A percentile compares a stretch with the other conserved stretches of the same genome.
These are phyloP conservation scores for Phoenicopterus ruber DNA, from an alignment of 2,113 vertebrate species.

Conservation along the genomic window DNA sequence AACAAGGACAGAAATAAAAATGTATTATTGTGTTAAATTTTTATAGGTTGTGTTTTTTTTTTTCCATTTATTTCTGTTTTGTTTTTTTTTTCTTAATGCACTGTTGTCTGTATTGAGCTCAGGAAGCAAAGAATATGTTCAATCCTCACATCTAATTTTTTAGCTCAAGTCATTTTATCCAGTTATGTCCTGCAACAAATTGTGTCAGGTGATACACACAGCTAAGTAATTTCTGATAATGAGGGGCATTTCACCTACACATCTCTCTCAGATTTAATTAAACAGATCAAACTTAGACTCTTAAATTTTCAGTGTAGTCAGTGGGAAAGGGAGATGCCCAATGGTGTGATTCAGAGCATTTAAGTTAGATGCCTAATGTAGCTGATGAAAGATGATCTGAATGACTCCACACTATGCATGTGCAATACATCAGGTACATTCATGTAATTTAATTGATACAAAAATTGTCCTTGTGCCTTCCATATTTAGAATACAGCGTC, in stretches of 20 bases:
- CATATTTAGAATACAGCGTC: not conserved
- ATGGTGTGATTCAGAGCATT: not conserved
- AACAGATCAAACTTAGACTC: not conserved
- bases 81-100: not conserved
- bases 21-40: not conserved
- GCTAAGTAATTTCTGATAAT: not conserved
- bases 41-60: too few species aligned
- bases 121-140: not conserved
- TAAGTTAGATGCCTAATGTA: not conserved
- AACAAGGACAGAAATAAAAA: not conserved
- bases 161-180: not conserved
- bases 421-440: not conserved
- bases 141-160: not conserved
- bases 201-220: not conserved
- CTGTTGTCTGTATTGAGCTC: not conserved
- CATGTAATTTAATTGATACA: not conserved
- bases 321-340: not conserved
- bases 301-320: not conserved
- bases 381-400: not conserved
- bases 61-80: too few species aligned
- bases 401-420: not conserved
- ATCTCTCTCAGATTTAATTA: not conserved
- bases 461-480: not conserved
- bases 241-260: not conserved
- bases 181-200: not conserved